A percentile compares a stretch with the other conserved stretches of the same genome.
These are phyloP conservation scores for Dicrostonyx torquatus DNA, from an alignment of 2,797 vertebrate genomes.

Conservation along the genomic window DNA sequence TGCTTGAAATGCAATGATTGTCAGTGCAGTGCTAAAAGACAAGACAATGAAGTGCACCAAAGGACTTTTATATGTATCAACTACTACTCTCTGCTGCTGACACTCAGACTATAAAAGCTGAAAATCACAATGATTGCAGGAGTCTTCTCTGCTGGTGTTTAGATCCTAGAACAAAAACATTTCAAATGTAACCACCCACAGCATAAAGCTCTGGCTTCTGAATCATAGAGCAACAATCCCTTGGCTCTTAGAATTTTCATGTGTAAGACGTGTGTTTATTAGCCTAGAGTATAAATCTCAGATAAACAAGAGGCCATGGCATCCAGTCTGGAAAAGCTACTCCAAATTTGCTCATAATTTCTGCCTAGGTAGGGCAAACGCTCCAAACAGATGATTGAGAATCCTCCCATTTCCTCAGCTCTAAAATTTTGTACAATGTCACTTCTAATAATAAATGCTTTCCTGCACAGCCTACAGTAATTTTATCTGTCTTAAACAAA, in stretches of 20 bases:
- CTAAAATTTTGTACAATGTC: neutral
- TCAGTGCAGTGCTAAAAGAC: neutral
- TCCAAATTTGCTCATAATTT: neutral
- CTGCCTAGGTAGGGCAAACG: neutral
- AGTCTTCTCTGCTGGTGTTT: no score
- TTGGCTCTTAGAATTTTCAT: neutral
- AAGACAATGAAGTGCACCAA: rapidly evolving
- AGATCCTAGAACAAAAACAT: neutral
- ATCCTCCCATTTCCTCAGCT: neutral
- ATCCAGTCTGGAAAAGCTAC: neutral
- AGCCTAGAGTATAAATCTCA: no score
- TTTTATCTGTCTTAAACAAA: neutral
- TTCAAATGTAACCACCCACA: neutral
- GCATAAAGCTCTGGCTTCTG: neutral
- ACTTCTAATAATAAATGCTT: neutral
- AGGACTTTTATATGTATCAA: neutral
- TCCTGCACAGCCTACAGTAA: neutral
- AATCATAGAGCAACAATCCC: neutral
- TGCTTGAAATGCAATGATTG: no score
- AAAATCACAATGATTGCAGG: neutral
- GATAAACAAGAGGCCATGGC: neutral
- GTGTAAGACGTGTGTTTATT: neutral
- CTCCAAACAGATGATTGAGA: neutral
- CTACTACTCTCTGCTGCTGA: neutral
- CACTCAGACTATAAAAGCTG: neutral